phyloP scores from a whole-genome alignment of 2,888 invertebrate genomes.

The Mimumesa dahlbomi region DNA sequence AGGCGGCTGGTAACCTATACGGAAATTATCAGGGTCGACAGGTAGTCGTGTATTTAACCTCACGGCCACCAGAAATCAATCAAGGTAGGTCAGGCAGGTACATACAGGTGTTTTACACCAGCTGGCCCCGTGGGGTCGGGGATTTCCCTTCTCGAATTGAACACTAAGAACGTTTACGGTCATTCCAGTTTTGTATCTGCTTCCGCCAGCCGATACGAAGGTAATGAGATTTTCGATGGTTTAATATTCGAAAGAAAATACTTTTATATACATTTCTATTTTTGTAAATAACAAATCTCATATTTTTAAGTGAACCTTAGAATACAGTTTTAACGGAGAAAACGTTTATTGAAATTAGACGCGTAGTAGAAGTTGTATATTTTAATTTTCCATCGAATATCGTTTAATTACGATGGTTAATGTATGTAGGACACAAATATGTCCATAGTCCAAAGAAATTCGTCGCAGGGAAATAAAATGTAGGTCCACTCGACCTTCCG shows the following conservation, averaged over 20 bases:
- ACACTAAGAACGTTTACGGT: background rate
- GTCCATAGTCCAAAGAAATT: background rate
- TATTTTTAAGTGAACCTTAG: too few species aligned
- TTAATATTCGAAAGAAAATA: background rate
- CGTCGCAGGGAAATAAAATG: background rate
- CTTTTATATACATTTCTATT: too few species aligned
- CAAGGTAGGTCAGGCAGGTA: slow-evolving; percentile 46
- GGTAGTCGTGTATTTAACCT: slow-evolving; percentile 48
- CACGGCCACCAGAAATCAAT: slow-evolving; percentile 58
- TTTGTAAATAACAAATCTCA: too few species aligned
- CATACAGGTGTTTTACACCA: slow-evolving; percentile 19
- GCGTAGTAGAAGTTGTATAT: too few species aligned
- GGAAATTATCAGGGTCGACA: slow-evolving; percentile 55
- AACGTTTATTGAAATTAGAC: too few species aligned
- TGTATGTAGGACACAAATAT: background rate
- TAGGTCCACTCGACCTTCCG: slow-evolving; percentile 11
- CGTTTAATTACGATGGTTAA: too few species aligned
- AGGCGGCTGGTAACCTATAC: slow-evolving; percentile 26
- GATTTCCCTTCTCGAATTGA: slow-evolving; percentile 8
- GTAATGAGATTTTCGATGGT: too few species aligned
- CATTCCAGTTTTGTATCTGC: slow-evolving; percentile 25
- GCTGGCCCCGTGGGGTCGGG: background rate
- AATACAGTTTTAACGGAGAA: too few species aligned
- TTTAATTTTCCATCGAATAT: too few species aligned
- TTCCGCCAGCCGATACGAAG: background rate